A percentile compares a stretch with the other conserved stretches of the same genome.
phyloP scores from a whole-genome alignment of 2,113 vertebrate genomes.

The Genyomyrus donnyi region DNA sequence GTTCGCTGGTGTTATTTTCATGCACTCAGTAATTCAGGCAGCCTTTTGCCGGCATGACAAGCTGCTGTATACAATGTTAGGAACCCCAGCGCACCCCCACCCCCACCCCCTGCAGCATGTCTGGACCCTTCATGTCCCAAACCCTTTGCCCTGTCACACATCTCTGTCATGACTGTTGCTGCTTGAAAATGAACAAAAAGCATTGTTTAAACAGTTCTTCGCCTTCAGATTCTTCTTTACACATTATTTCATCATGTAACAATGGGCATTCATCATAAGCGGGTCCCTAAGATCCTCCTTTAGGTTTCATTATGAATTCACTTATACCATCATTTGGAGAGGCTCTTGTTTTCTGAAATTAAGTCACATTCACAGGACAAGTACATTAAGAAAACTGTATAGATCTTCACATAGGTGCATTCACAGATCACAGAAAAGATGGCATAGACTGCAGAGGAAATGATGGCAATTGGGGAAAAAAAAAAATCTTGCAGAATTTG shows the following conservation, averaged over 20 bases:
- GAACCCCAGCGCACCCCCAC: background rate
- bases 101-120: too few relatives aligned
- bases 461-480: background rate
- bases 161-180: constrained; percentile 37
- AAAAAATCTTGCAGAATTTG: background rate
- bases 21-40: constrained; percentile 72
- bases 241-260: constrained; percentile 75
- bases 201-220: constrained; percentile 45
- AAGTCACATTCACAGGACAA: background rate
- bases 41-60: constrained; percentile 72
- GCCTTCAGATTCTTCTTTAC: constrained; percentile 65
- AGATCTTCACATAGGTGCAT: background rate
- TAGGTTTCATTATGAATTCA: constrained; percentile 65
- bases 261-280: constrained; percentile 74
- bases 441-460: background rate
- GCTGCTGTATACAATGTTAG: constrained; percentile 71
- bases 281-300: constrained; percentile 67
- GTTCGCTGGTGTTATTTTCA: constrained; percentile 72
- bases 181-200: background rate
- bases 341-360: background rate
- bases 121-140: background rate
- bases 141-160: constrained; percentile 66
- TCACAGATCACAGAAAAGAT: background rate
- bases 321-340: constrained; percentile 62
- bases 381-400: background rate